These are phyloP conservation scores for Pipistrellus nathusii DNA, from an alignment of 2,797 vertebrate genomes.

Conservation along the genomic window DNA sequence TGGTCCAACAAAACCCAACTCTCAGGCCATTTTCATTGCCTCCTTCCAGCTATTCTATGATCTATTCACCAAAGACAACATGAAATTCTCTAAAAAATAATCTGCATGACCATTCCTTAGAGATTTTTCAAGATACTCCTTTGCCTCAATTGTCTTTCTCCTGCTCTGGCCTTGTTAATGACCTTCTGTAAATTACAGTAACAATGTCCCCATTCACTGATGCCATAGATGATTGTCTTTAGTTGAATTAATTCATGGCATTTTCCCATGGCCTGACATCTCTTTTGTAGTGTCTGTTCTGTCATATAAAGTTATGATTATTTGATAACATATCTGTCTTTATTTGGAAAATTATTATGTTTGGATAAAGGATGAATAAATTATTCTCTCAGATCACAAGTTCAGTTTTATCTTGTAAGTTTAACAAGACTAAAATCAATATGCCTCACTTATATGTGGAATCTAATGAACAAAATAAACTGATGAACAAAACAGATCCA, in stretches of 20 bases:
- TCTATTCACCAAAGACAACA: background rate
- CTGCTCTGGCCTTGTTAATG: background rate
- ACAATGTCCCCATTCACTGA: background rate
- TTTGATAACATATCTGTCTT: background rate
- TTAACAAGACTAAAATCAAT: conserved; percentile 24
- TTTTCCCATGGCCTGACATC: background rate
- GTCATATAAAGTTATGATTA: conserved; percentile 7
- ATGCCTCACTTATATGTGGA: background rate
- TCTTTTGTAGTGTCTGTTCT: background rate
- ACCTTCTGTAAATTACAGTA: background rate
- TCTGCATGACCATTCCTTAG: background rate
- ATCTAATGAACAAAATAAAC: no score
- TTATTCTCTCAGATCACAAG: background rate
- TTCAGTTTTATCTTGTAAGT: background rate
- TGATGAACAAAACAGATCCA: no score
- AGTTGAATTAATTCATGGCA: background rate
- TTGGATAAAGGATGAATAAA: background rate
- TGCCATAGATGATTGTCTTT: background rate
- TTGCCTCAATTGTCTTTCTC: background rate
- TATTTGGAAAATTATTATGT: conserved; percentile 29
- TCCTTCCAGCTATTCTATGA: background rate
- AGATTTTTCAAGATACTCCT: background rate
- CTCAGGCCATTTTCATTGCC: background rate
- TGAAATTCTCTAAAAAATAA: background rate
- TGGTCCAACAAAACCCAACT: background rate